These are phyloP conservation scores for Listronotus bonariensis DNA, from an alignment of 1,140 invertebrate genomes.

Conservation along the genomic window DNA sequence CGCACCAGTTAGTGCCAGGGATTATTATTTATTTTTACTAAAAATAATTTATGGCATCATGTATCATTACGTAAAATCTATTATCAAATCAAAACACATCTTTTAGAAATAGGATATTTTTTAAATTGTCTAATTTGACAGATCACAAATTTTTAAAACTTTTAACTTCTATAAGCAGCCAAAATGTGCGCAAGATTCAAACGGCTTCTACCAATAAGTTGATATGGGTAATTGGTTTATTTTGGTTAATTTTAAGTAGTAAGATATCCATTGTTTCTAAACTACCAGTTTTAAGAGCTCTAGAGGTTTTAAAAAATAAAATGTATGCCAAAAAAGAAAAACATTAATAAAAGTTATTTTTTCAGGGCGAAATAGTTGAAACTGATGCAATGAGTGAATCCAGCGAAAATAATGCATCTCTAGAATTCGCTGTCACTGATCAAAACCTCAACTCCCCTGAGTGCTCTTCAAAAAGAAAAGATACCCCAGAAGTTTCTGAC, in stretches of 20 bases:
- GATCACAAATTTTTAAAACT: no score
- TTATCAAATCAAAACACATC: no score
- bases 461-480: conserved; percentile 2
- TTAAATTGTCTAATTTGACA: no score
- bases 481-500: neutral
- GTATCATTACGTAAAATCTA: no score
- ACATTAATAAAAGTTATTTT: neutral
- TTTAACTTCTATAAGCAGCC: no score
- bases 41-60: no score
- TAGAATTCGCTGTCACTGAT: neutral
- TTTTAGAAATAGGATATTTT: no score
- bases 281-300: neutral
- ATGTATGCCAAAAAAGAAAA: neutral
- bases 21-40: no score
- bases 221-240: neutral
- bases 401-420: neutral
- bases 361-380: conserved; percentile 3
- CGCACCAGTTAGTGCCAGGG: no score
- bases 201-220: no score
- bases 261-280: conserved; percentile 1
- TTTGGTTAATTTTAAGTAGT: conserved; percentile 2
- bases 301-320: neutral
- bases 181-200: no score
- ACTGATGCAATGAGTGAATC: conserved; percentile 2
- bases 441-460: neutral